These are phyloP conservation scores for Megaceryle maxima DNA, from an alignment of 2,113 vertebrate genomes.

Conservation along the genomic window DNA sequence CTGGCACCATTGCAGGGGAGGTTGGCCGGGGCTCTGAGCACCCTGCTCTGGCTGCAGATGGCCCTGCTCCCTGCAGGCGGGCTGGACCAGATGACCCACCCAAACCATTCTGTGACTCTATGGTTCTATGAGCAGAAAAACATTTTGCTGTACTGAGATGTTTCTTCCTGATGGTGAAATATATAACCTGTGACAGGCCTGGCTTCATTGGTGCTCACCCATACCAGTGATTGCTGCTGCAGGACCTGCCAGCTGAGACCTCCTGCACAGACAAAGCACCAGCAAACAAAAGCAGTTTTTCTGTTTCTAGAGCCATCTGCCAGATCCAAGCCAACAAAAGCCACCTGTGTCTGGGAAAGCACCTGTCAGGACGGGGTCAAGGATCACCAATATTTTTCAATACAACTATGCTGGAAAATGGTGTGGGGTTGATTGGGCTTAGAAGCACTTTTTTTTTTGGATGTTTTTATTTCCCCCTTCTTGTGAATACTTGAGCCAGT, in stretches of 20 bases:
- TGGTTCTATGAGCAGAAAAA: not conserved
- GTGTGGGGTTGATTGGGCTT: not conserved
- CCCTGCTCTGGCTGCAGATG: no score
- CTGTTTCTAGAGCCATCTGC: not conserved
- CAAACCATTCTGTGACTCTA: no score
- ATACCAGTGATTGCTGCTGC: rapidly evolving
- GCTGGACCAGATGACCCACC: no score
- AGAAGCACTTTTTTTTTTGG: not conserved
- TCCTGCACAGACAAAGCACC: rapidly evolving
- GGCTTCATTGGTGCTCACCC: not conserved
- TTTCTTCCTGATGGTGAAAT: not conserved
- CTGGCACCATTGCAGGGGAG: no score
- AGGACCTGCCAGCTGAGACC: not conserved
- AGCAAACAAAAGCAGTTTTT: not conserved
- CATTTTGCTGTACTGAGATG: rapidly evolving
- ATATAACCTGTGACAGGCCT: not conserved
- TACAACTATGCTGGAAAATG: not conserved
- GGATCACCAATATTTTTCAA: not conserved
- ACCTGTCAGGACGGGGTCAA: rapidly evolving
- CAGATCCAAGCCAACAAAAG: not conserved
- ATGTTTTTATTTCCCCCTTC: not conserved
- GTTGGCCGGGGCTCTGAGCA: no score
- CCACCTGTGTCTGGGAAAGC: not conserved
- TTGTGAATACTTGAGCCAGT: not conserved
- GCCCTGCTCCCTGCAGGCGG: no score